These are phyloP conservation scores for Panagrolaimus sp. DNA, from an alignment of 1,140 invertebrate genomes.

Conservation along the genomic window DNA sequence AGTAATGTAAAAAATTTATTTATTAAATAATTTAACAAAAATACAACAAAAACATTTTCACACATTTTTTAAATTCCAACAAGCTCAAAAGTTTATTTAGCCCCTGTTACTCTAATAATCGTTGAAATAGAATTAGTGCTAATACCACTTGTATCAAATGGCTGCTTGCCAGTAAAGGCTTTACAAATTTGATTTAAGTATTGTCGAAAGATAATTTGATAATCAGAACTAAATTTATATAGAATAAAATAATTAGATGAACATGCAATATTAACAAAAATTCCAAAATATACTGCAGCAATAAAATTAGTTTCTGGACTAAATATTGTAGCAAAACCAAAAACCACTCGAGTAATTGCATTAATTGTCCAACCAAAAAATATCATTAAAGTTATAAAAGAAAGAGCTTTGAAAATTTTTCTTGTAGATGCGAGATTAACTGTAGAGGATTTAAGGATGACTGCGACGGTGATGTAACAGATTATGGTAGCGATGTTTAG, in stretches of 20 bases:
- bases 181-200: no score
- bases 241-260: neutral
- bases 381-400: neutral
- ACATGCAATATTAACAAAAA: conserved; percentile 1
- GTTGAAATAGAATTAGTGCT: no score
- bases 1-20: no score
- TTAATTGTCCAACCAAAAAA: conserved; percentile 7
- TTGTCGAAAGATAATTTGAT: neutral
- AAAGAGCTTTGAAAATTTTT: neutral
- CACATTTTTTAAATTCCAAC: no score
- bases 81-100: no score
- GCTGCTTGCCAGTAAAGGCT: no score
- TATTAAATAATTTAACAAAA: no score
- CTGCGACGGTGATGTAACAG: neutral
- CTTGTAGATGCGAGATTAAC: neutral
- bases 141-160: no score
- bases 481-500: neutral
- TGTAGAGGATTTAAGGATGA: neutral
- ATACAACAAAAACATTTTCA: no score
- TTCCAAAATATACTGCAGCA: neutral
- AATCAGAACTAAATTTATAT: neutral
- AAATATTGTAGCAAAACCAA: neutral
- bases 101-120: no score
- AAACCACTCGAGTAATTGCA: neutral
- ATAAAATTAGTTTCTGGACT: neutral